Conservation (phyloP, 2,888 invertebrate species). For the Lomographa bimaculata region DNA sequence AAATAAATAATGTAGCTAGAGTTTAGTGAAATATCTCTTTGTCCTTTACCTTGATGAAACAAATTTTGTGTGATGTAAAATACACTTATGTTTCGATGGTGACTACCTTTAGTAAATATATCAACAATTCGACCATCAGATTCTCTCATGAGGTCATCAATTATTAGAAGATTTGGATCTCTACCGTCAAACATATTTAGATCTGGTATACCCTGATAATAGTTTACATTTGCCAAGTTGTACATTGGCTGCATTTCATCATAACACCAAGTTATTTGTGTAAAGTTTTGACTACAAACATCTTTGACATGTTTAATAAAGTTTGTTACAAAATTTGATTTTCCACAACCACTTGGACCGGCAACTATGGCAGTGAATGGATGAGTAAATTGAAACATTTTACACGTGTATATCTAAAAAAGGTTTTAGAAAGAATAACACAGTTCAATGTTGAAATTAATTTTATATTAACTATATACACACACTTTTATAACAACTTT, state of each 20-base stretch:
- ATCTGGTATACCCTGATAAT: slow-evolving; percentile 39
- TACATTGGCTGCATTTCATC: slow-evolving; percentile 34
- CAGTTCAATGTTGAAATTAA: too few species aligned
- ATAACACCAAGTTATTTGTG: slow-evolving; percentile 19
- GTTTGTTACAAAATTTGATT: slow-evolving; percentile 27
- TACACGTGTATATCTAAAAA: background rate
- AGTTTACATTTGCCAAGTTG: slow-evolving; percentile 31
- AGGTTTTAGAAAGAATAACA: background rate
- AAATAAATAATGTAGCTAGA: slow-evolving; percentile 36
- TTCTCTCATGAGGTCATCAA: slow-evolving; percentile 44
- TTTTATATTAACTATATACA: too few species aligned
- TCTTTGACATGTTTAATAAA: slow-evolving; percentile 21
- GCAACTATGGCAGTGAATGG: slow-evolving; percentile 33
- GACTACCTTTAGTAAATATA: slow-evolving; percentile 29
- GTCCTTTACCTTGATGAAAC: slow-evolving; percentile 37
- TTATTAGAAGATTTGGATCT: slow-evolving; percentile 33
- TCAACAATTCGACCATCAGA: slow-evolving; percentile 38
- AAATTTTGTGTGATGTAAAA: slow-evolving; percentile 40
- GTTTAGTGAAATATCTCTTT: slow-evolving; percentile 35
- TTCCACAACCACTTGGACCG: slow-evolving; percentile 38
- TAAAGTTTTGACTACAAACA: slow-evolving; percentile 14
- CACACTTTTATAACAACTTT: too few species aligned
- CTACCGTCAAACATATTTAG: slow-evolving; percentile 34
- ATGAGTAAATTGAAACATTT: slow-evolving; percentile 22
- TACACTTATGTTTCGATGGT: slow-evolving; percentile 39